Percentiles rank a stretch among this genome's conserved stretches.
Conservation (phyloP, 2,888 invertebrate species). For the Ormyrus rosae region DNA sequence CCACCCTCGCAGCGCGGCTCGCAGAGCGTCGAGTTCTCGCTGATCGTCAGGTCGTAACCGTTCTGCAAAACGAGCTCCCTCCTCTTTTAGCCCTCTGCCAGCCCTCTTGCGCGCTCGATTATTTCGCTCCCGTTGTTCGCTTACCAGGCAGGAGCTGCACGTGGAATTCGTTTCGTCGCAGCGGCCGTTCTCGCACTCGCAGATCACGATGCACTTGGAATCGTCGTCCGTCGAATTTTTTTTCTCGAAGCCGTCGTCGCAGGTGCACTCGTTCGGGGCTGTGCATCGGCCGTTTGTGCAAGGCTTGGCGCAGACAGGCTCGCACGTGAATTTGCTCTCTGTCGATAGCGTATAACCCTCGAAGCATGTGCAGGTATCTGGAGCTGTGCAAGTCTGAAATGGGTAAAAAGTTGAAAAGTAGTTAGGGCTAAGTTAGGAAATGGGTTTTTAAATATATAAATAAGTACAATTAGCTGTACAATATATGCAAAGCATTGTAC, state of each 20-base stretch:
- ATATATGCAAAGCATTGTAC: no score
- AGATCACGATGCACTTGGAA: slow-evolving; percentile 65
- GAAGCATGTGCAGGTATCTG: slow-evolving; percentile 60
- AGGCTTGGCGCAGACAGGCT: slow-evolving; percentile 65
- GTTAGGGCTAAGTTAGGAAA: no score
- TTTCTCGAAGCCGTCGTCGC: slow-evolving; percentile 66
- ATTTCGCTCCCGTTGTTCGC: not conserved
- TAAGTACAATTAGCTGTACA: no score
- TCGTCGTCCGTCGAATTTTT: slow-evolving; percentile 45
- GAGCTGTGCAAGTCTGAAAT: slow-evolving; percentile 60
- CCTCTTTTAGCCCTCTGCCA: not conserved
- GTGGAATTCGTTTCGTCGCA: slow-evolving; percentile 49
- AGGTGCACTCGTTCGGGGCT: slow-evolving; percentile 71
- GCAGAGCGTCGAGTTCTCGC: slow-evolving; percentile 76
- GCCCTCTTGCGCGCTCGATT: no score
- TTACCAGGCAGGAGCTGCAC: slow-evolving; percentile 55
- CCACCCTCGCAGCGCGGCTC: slow-evolving; percentile 78
- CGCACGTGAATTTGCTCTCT: slow-evolving; percentile 55
- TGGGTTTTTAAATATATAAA: no score
- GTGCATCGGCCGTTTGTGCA: slow-evolving; percentile 76
- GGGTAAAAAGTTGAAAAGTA: no score
- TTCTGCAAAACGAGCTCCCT: slow-evolving; percentile 24
- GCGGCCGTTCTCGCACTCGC: slow-evolving; percentile 66
- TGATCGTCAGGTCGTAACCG: slow-evolving; percentile 68
- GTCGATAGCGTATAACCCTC: slow-evolving; percentile 58